These are phyloP conservation scores for Alexandromys fortis DNA, from an alignment of 2,113 vertebrate genomes.

Conservation along the genomic window DNA sequence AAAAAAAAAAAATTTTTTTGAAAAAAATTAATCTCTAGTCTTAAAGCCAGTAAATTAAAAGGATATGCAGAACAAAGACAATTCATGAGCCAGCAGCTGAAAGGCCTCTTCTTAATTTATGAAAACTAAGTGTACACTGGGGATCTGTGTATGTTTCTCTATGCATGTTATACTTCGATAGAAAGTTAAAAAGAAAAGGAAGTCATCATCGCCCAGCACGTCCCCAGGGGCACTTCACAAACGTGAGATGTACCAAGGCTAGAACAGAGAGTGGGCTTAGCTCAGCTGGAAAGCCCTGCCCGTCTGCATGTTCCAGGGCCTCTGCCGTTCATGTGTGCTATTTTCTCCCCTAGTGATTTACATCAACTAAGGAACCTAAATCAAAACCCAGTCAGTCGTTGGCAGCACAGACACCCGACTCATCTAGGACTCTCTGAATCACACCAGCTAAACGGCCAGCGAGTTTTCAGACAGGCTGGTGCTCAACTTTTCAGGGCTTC, in stretches of 20 bases:
- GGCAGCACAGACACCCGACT: neutral
- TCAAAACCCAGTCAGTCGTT: neutral
- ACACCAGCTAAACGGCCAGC: neutral
- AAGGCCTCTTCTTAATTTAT: neutral
- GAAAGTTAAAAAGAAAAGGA: neutral
- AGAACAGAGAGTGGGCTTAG: neutral
- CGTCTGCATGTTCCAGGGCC: neutral
- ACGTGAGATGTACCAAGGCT: neutral
- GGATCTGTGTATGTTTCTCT: neutral
- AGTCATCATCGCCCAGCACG: neutral
- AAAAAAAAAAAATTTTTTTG: neutral
- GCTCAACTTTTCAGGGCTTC: neutral
- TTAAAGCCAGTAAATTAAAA: neutral
- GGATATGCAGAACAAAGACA: neutral
- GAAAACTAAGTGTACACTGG: neutral
- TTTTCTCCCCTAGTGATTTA: neutral
- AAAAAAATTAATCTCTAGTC: neutral
- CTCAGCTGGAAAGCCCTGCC: neutral
- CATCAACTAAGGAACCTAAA: neutral
- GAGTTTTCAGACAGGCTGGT: neutral
- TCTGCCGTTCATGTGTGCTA: neutral
- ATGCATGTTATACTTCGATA: neutral
- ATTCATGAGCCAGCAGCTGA: neutral
- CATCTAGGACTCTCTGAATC: neutral
- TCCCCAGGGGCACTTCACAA: neutral